Evolutionary conservation across 2,888 invertebrate species (phyloP).

Genomic region (Drosophila nr. perissopoda): DNA sequence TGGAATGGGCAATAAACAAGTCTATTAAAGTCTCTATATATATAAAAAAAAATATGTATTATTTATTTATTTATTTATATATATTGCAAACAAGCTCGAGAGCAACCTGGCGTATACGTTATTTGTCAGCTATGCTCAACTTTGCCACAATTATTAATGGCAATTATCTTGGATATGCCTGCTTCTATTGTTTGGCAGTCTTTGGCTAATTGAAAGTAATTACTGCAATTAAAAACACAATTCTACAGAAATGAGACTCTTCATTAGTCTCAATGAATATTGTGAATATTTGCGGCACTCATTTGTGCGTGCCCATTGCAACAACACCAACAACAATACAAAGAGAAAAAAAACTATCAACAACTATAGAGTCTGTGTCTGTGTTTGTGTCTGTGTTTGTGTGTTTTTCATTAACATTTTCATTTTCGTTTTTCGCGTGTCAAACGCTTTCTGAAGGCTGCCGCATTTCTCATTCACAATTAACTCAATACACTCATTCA

Average conservation of each 20-base stretch:
- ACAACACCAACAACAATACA: slow-evolving; percentile 7
- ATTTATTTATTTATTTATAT: neutral
- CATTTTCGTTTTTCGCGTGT: slow-evolving; percentile 69
- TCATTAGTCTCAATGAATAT: slow-evolving; percentile 4
- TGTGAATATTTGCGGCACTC: slow-evolving; percentile 13
- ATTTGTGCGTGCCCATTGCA: slow-evolving; percentile 15
- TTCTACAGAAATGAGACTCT: slow-evolving; percentile 43
- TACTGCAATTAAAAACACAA: slow-evolving; percentile 70
- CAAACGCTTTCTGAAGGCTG: slow-evolving; percentile 46
- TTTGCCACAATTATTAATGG: slow-evolving; percentile 42
- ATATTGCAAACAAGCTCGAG: neutral
- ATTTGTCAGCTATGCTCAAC: slow-evolving; percentile 25
- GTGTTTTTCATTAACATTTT: slow-evolving; percentile 55
- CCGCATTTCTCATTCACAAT: slow-evolving; percentile 42
- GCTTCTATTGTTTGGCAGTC: slow-evolving; percentile 30
- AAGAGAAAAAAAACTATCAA: neutral
- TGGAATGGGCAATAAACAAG: neutral
- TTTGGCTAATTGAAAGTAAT: slow-evolving; percentile 74
- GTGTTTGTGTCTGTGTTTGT: neutral
- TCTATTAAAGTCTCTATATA: neutral
- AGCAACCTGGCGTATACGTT: slow-evolving; percentile 32
- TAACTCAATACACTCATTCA: slow-evolving; percentile 13
- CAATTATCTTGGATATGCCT: slow-evolving; percentile 38
- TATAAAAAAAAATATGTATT: neutral
- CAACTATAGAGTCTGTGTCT: neutral